Conservation (phyloP, 2,888 invertebrate species). For the Sinohyriopsis cumingii region DNA sequence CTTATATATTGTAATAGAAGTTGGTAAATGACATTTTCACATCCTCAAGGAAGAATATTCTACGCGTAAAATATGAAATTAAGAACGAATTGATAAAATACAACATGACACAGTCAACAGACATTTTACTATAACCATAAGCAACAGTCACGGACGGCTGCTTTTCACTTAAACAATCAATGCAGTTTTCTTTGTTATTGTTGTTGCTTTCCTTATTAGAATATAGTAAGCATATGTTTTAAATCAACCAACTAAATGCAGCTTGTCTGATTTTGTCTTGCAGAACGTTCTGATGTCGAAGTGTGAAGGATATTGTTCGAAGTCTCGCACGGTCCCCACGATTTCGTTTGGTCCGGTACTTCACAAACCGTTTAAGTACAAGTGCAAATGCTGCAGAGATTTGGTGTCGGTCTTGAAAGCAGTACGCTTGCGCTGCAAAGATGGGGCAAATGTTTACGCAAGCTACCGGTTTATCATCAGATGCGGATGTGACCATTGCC, state of each 20-base stretch:
- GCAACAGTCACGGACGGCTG: no score
- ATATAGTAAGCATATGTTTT: no score
- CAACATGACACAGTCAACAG: no score
- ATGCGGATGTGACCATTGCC: slow-evolving; percentile 34
- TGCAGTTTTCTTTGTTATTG: no score
- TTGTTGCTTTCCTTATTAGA: no score
- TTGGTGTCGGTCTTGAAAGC: slow-evolving; percentile 48
- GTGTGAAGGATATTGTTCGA: slow-evolving; percentile 43
- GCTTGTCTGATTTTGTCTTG: slow-evolving; percentile 8
- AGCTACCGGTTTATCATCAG: slow-evolving; percentile 45
- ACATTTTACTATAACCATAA: no score
- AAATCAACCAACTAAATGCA: not conserved
- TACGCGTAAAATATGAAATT: no score
- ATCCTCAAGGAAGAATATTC: no score
- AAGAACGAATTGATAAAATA: no score
- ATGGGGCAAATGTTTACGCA: slow-evolving; percentile 32
- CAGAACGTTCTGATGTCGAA: slow-evolving; percentile 43
- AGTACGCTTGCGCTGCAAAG: slow-evolving; percentile 33
- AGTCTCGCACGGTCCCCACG: slow-evolving; percentile 36
- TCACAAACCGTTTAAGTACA: slow-evolving; percentile 37
- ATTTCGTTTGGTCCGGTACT: slow-evolving; percentile 43
- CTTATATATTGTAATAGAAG: no score
- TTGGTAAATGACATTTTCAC: no score
- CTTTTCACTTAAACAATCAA: no score
- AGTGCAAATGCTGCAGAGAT: slow-evolving; percentile 42